Evolutionary conservation across 2,888 invertebrate species (phyloP), one percentile per base, ranked within the genome.

Genomic region (Tromatobia lineatoria): DNA sequence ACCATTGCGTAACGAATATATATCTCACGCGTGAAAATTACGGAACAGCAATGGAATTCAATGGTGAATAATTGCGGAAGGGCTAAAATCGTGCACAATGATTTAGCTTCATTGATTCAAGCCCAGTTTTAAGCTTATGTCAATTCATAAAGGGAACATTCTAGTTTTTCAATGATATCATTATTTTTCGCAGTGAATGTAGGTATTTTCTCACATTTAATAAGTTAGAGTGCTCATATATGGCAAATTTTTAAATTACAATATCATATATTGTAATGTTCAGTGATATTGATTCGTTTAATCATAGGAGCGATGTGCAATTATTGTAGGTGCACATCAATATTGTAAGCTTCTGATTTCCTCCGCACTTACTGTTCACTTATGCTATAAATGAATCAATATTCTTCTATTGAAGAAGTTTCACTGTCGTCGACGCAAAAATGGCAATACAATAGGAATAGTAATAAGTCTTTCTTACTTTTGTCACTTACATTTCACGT

Each of bases 111-210:
- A 13, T 45, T 29, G 20, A 64, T 66, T 77, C 50, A 34, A 54
- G 71, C 54, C 66, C 54, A 71, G 7, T 42, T 34, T 18, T 34
- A 29, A 54, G 71, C 64, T n/a, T n/a, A n/a, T n/a, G n/a, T n/a
- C n/a, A 76, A 71, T 57, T 54, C 45, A 47, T 54, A 50, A 75
- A 74, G 74, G 47, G 64, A 0, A n/a, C 8, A 59, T 29, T 29
- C 20, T 13, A 6, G 34, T 59, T 59, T 10, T 59, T n/a, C n/a
- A 59, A 59, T 15, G 3, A 59, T 29, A n/a, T n/a, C 59, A 15
- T 29, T 59, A 6, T 59, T 59, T 29, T 2, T 3, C 59, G n/a
- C n/a, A 38, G 42, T 13, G 11, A 66, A 11, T 13, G 11, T 42
- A 38, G 64, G 4, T 42, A 11, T 66, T 38, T 42, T 13, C 18